Percentiles rank a stretch among this genome's conserved stretches.
phyloP scores from a whole-genome alignment of 2,113 vertebrate species.

The Irena cyanogastra region DNA sequence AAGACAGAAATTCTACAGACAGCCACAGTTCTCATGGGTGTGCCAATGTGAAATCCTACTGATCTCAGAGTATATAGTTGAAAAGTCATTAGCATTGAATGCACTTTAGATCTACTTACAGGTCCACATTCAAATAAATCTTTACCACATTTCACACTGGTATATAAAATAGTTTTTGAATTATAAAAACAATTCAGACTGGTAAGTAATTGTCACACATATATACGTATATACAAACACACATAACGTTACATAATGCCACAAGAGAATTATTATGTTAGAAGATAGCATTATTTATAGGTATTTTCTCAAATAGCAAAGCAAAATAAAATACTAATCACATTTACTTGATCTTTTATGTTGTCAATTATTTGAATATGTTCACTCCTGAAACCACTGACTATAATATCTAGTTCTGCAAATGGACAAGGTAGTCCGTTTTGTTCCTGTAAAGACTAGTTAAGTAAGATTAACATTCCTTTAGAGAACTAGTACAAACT shows the following conservation, averaged over 20 bases:
- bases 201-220: neutral
- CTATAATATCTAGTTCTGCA: neutral
- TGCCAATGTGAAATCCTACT: neutral
- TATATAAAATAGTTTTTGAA: neutral
- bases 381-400: neutral
- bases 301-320: neutral
- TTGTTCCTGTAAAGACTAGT: neutral
- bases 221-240: neutral
- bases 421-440: neutral
- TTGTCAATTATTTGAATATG: neutral
- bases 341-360: neutral
- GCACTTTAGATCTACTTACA: neutral
- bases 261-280: neutral
- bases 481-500: neutral
- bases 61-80: neutral
- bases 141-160: neutral
- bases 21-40: neutral
- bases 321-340: neutral
- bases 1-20: neutral
- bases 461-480: neutral
- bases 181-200: neutral
- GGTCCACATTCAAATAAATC: neutral
- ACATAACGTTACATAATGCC: no score
- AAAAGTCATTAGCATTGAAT: neutral
- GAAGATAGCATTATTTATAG: neutral